Base-by-base conservation (phyloP, 2,113 vertebrate genomes). In the Grantiella picta region DNA sequence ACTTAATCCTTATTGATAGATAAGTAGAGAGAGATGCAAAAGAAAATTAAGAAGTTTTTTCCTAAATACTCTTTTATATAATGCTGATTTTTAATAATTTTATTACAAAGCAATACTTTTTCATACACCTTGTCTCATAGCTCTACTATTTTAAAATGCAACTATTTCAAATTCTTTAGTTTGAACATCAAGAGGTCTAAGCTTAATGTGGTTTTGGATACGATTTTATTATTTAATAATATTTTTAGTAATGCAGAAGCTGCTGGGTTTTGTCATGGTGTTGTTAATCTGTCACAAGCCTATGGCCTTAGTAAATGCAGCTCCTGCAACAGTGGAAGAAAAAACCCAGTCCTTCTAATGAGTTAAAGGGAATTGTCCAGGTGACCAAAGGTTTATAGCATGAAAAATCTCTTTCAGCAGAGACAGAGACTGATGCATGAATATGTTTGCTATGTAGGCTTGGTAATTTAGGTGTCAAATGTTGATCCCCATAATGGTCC, bases 261-360 rank as follows among this genome's bases (percentile, higher is more conserved):
- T 12, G 44, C 77, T 76, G 83, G 31, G 11, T 52, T 94, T 96
- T 91, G 85, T 82, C 61, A 84, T 95, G 91, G 92, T 89, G 85
- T 86, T 86, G 86, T 85, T 95, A 92, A 95, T 86, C 65, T 96
- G 18, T 85, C 57, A 95, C 82, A 94, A 96, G 91, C 83, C 64
- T 96, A 29, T 85, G 79, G 92, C 95, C 52, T 68, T 96, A 94
- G 95, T 95, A 95, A 94, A 92, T 93, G 95, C 72, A 90, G 40
- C 86, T 83, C 35, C 45, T 85, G 77, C 42, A 66, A 71, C 60
- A 96, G 56, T 75, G 70, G 44, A 28, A 82, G 92, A 70, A 95
- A 97, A 96, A 73, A 31, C 92, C 50, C 82, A 86, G 56, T 52
- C 77, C 31, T 83, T 91, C 31, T 44, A 82, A 29, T 69, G 78